phyloP scores from a whole-genome alignment of 2,797 vertebrate genomes.

The Microcaecilia unicolor region DNA sequence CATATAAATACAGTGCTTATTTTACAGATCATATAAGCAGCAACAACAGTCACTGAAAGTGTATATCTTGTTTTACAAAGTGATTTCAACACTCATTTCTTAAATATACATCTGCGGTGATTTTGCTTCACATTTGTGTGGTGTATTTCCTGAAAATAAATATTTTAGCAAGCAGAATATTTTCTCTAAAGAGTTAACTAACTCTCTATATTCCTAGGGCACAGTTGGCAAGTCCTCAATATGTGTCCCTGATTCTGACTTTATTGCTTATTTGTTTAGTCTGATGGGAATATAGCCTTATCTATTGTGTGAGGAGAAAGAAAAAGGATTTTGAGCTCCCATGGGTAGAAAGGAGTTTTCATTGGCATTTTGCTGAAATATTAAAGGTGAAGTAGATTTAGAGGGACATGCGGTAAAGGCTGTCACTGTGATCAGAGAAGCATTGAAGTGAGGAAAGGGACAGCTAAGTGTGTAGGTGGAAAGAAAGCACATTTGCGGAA shows the following conservation, averaged over 20 bases:
- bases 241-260: conserved; percentile 28
- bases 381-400: conserved; percentile 68
- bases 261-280: conserved; percentile 42
- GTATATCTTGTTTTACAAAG: not conserved
- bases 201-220: conserved; percentile 23
- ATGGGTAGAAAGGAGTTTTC: conserved; percentile 41
- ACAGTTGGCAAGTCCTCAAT: conserved; percentile 29
- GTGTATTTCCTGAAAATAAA: conserved; percentile 14
- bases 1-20: no score
- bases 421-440: conserved; percentile 63
- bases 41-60: no score
- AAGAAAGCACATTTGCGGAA: conserved; percentile 38
- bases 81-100: not conserved
- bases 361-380: conserved; percentile 71
- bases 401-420: conserved; percentile 56
- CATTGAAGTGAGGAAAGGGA: conserved; percentile 50
- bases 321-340: conserved; percentile 37
- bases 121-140: conserved; percentile 16
- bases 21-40: no score
- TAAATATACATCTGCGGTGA: not conserved
- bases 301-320: conserved; percentile 24
- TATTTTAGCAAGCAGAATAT: conserved; percentile 11
- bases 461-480: conserved; percentile 32
- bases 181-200: conserved; percentile 34
- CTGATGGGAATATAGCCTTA: conserved; percentile 44